phyloP scores from a whole-genome alignment of 2,888 invertebrate species.

The Ectropis crepuscularia region DNA sequence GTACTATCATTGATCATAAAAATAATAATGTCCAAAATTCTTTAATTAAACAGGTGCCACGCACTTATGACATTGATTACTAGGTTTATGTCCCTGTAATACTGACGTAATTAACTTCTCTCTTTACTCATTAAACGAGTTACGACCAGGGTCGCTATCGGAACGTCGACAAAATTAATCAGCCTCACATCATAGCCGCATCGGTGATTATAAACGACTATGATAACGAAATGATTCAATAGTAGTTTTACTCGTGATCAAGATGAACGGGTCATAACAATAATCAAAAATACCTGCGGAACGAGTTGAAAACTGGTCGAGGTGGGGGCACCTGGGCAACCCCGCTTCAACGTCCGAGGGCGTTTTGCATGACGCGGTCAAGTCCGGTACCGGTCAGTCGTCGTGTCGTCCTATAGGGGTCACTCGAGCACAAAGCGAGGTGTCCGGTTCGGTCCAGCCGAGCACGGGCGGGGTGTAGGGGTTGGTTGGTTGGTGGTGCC shows the following conservation, averaged over 20 bases:
- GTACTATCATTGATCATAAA: neutral
- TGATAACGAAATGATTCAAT: conserved; percentile 55
- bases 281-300: conserved; percentile 75
- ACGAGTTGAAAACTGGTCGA: conserved; percentile 69
- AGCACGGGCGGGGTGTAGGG: conserved; percentile 49
- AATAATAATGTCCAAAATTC: conserved; percentile 3
- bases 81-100: conserved; percentile 1
- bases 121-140: conserved; percentile 15
- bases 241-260: conserved; percentile 51
- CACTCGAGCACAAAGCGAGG: conserved; percentile 74
- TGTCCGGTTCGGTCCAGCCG: conserved; percentile 50
- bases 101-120: conserved; percentile 9
- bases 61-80: neutral
- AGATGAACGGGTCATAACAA: conserved; percentile 51
- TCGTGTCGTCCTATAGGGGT: conserved; percentile 69
- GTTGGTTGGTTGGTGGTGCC: conserved; percentile 47
- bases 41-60: neutral
- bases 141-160: conserved; percentile 18
- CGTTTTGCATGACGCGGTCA: conserved; percentile 73
- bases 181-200: conserved; percentile 30
- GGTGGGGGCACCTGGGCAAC: conserved; percentile 72
- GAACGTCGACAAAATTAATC: conserved; percentile 33
- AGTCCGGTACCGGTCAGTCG: conserved; percentile 74
- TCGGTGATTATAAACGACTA: conserved; percentile 40
- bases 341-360: conserved; percentile 74